Base-by-base conservation (phyloP, 1,140 invertebrate species). In the Dendroctonus valens region DNA sequence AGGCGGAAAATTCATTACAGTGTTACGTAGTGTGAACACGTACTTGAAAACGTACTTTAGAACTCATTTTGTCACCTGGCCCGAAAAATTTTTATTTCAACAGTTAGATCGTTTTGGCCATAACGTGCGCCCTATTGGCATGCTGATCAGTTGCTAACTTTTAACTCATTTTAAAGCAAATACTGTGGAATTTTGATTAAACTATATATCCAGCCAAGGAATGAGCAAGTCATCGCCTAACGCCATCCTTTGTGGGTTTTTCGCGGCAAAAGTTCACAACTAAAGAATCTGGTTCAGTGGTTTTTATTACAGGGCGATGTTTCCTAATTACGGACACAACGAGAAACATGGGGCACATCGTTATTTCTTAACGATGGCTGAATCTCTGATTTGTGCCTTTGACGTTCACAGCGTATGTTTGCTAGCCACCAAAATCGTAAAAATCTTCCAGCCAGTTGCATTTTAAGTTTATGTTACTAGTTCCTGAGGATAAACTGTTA, bases 21-120 rank as follows among this genome's bases (percentile, higher is more conserved):
- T 8, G n/a, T 11, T 59, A 48, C 40, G 58, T 6, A 59, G 12
- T 48, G 39, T n/a, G 44, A 41, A 42, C 58, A 59, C 58, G 58
- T 59, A 11, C 37, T 48, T 42, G 14, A 48, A 48, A 59, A 59
- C 49, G 49, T 59, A 59, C 49, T 59, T 59, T 40, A 41, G 58
- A 6, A 40, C 5, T 46, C 37, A 26, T 59, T 59, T 59, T 59
- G 58, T 59, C 58, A 59, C 58, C 46, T 49, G 58, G 42, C 58
- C 46, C 49, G 58, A 59, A 49, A 59, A 48, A 48, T 59, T 59
- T 14, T 26, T 48, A 38, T 59, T 59, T 42, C 14, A 59, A 49
- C 58, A 46, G 41, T 59, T 59, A 46, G 58, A 59, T 59, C 58
- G 46, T 59, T 41, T 59, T 38, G 15, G 14, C 6, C 37, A 48